Conservation (phyloP, 2,113 vertebrate genomes). For the Bubalus kerabau region DNA sequence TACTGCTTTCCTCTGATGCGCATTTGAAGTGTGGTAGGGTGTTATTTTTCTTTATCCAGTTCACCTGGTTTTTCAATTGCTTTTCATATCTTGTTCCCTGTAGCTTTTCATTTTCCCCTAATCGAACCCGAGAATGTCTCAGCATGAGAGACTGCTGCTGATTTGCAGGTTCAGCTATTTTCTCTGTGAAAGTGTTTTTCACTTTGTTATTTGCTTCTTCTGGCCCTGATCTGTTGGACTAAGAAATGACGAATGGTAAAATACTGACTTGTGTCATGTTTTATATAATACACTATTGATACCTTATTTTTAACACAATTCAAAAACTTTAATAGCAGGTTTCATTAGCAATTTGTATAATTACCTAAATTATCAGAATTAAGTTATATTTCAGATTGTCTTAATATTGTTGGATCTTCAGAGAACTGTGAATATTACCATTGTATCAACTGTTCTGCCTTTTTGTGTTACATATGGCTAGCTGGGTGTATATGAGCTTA, state of each 20-base stretch:
- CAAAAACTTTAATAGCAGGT: background rate
- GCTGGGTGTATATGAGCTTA: background rate
- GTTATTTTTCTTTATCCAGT: constrained; percentile 18
- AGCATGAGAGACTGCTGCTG: background rate
- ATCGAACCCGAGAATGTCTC: constrained; percentile 40
- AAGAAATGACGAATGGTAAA: background rate
- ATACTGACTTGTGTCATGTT: background rate
- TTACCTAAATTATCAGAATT: background rate
- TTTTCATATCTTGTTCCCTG: constrained; percentile 40
- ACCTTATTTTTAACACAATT: background rate
- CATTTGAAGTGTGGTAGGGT: background rate
- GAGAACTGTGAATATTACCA: background rate
- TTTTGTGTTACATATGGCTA: background rate
- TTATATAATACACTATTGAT: background rate
- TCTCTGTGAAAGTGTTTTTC: constrained; percentile 21
- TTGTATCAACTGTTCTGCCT: background rate
- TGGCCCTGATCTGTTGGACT: background rate
- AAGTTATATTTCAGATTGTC: background rate
- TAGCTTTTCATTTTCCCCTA: constrained; percentile 51
- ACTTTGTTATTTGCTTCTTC: constrained; percentile 4
- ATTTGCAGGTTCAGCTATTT: constrained; percentile 51
- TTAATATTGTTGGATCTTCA: background rate
- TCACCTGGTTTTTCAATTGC: constrained; percentile 46
- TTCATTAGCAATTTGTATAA: background rate
- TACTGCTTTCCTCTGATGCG: background rate